phyloP scores from a whole-genome alignment of 2,797 vertebrate genomes.

The Myioborus miniatus region DNA sequence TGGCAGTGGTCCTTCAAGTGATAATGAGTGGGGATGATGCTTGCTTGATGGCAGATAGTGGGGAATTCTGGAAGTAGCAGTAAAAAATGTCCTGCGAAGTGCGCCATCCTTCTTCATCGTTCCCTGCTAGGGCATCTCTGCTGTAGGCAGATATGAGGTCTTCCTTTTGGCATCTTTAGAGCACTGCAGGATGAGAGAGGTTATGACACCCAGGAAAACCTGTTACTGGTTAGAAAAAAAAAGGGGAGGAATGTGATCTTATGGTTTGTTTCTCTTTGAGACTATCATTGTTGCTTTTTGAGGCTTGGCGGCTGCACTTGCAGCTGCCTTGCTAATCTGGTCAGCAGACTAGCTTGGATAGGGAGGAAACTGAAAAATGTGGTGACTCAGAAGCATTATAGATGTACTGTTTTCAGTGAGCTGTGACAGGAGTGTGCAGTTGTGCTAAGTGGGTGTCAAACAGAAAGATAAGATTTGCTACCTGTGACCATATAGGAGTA shows the following conservation, averaged over 20 bases:
- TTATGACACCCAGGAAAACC: not conserved
- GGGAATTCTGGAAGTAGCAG: not conserved
- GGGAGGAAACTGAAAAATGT: not conserved
- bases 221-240: not conserved
- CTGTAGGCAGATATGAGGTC: not conserved
- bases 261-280: not conserved
- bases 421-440: not conserved
- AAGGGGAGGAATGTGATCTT: rapidly evolving
- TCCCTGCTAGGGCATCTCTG: not conserved
- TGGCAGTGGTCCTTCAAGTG: not conserved
- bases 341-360: not conserved
- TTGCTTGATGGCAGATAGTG: not conserved
- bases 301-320: not conserved
- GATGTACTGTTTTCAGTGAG: not conserved
- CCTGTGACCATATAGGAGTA: not conserved
- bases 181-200: not conserved
- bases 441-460: not conserved
- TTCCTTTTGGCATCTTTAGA: not conserved
- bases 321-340: not conserved
- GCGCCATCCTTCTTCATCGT: not conserved
- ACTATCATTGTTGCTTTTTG: not conserved
- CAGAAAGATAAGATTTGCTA: not conserved
- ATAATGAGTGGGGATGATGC: not conserved
- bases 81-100: not conserved
- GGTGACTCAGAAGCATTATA: not conserved